Conservation (phyloP, 2,113 vertebrate species). For the Ginglymostoma cirratum region DNA sequence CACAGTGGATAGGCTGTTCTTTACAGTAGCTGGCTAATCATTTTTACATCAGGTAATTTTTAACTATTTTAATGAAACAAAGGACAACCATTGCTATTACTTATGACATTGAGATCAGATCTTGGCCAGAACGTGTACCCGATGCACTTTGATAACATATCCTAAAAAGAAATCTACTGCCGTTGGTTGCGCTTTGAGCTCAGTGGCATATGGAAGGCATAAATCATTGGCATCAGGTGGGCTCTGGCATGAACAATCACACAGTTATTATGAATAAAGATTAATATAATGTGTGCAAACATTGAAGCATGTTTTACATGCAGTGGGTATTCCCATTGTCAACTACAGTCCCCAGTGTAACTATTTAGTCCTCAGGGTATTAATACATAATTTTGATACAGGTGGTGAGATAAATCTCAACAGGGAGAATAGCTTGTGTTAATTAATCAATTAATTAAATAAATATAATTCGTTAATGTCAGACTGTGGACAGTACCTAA, state of each 20-base stretch:
- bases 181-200: not conserved
- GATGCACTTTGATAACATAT: not conserved
- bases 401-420: conserved; percentile 27
- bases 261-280: conserved; percentile 27
- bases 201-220: not conserved
- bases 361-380: conserved; percentile 28
- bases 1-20: not conserved
- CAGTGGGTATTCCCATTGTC: conserved; percentile 31
- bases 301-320: conserved; percentile 19
- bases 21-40: not conserved
- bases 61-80: not conserved
- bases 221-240: not conserved
- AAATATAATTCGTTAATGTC: conserved; percentile 31
- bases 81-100: not conserved
- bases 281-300: conserved; percentile 32
- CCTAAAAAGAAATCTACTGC: not conserved
- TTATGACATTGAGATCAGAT: not conserved
- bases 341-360: conserved; percentile 1
- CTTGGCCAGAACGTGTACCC: not conserved
- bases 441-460: conserved; percentile 35
- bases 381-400: conserved; percentile 28
- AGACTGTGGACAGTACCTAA: conserved; percentile 30
- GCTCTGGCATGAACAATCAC: not conserved
- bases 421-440: conserved; percentile 20
- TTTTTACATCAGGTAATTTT: not conserved